These are phyloP conservation scores for Agrypnus murinus DNA, from an alignment of 2,888 invertebrate genomes.

Conservation along the genomic window DNA sequence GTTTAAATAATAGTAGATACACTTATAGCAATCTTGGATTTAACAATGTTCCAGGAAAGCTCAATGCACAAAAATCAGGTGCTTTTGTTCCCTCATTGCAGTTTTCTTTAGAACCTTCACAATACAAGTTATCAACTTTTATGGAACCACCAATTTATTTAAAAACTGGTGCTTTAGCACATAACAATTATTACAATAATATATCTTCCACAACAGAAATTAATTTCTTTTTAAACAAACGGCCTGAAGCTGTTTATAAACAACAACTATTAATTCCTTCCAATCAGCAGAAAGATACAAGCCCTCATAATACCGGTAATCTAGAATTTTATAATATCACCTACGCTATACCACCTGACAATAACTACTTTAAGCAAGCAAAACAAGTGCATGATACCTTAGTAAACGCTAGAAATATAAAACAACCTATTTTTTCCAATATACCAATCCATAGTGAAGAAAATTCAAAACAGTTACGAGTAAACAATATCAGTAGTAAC, in stretches of 20 bases:
- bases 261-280: not conserved
- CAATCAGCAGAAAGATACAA: not conserved
- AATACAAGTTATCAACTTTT: slow-evolving; percentile 1
- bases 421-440: slow-evolving; percentile 7
- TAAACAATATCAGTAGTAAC: not conserved
- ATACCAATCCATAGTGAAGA: not conserved
- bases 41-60: slow-evolving; percentile 13
- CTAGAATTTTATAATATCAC: slow-evolving; percentile 1
- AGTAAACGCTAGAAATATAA: not conserved
- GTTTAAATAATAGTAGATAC: slow-evolving; percentile 3
- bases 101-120: not conserved
- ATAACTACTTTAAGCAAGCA: not conserved
- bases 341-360: not conserved
- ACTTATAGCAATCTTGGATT: not conserved
- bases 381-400: not conserved
- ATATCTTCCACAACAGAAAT: slow-evolving; percentile 5
- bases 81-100: slow-evolving; percentile 21
- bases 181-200: not conserved
- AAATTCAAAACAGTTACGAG: not conserved
- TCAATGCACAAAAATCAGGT: too few relatives aligned
- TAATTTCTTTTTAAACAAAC: not conserved
- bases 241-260: not conserved
- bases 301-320: not conserved
- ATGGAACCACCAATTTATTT: not conserved
- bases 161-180: not conserved